phyloP scores from a whole-genome alignment of 2,888 invertebrate species.

The Stomorhina lunata region DNA sequence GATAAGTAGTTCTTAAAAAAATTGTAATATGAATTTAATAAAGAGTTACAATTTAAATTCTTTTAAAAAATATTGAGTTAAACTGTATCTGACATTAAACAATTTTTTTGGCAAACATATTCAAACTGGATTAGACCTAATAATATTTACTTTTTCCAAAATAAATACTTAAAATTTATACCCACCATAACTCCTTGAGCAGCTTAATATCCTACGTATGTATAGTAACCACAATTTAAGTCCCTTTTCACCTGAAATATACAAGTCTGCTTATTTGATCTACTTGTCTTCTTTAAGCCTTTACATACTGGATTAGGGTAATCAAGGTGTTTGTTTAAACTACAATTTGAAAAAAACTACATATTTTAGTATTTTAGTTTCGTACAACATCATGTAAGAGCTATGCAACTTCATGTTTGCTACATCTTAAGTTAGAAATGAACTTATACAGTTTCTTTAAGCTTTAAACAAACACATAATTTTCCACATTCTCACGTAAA shows the following conservation, averaged over 20 bases:
- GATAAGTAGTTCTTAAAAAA: too few relatives aligned
- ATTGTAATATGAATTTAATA: too few relatives aligned
- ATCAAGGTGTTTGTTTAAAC: slow-evolving; percentile 24
- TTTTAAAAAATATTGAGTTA: too few relatives aligned
- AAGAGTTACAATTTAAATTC: too few relatives aligned
- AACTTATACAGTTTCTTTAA: background rate
- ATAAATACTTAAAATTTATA: too few relatives aligned
- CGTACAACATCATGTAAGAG: background rate
- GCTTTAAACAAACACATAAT: background rate
- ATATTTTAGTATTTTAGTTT: slow-evolving; percentile 1
- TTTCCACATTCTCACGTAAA: background rate
- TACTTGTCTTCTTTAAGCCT: background rate
- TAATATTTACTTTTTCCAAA: too few relatives aligned
- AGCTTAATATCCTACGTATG: too few relatives aligned
- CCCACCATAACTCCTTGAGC: too few relatives aligned
- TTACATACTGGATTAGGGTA: background rate
- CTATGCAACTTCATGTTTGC: background rate
- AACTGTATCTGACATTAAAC: too few relatives aligned
- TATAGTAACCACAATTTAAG: background rate
- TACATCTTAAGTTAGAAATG: background rate
- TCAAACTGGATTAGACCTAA: too few relatives aligned
- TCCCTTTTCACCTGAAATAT: background rate
- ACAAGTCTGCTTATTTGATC: background rate
- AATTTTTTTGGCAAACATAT: too few relatives aligned
- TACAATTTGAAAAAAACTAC: background rate